Conservation (phyloP, 2,888 invertebrate genomes). For the Campaea margaritaria region DNA sequence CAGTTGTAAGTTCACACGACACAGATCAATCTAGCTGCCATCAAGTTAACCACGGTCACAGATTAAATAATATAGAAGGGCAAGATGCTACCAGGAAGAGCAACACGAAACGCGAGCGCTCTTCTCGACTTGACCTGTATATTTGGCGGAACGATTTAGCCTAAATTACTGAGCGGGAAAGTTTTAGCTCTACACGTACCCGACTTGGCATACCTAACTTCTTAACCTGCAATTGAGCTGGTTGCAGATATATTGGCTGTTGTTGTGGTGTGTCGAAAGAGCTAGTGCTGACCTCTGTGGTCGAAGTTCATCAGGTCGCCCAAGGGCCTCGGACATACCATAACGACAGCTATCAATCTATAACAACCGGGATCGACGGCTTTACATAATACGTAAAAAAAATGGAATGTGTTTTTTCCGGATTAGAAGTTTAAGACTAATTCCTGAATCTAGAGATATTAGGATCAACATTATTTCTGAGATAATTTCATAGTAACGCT, state of each 20-base stretch:
- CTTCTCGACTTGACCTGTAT: constrained; percentile 17
- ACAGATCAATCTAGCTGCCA: background rate
- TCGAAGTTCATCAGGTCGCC: no score
- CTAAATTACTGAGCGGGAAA: constrained; percentile 10
- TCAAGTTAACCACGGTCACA: constrained; percentile 2
- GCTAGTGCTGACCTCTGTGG: no score
- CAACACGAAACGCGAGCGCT: constrained; percentile 14
- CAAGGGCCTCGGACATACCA: no score
- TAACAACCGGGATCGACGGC: no score
- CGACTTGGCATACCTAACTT: background rate
- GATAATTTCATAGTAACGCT: no score
- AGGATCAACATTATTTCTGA: no score
- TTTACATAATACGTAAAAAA: no score
- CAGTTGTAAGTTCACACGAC: background rate
- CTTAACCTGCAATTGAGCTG: constrained; percentile 3
- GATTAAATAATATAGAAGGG: constrained; percentile 1
- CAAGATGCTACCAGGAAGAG: background rate
- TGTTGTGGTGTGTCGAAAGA: no score
- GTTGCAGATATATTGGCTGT: constrained; percentile 7
- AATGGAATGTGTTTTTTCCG: no score
- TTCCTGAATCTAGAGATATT: background rate
- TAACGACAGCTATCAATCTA: no score
- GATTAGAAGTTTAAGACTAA: no score
- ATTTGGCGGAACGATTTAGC: constrained; percentile 7
- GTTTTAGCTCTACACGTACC: constrained; percentile 8